A percentile compares a stretch with the other conserved stretches of the same genome.
These are phyloP conservation scores for Vulpes vulpes DNA, from an alignment of 2,113 vertebrate genomes.

Conservation along the genomic window DNA sequence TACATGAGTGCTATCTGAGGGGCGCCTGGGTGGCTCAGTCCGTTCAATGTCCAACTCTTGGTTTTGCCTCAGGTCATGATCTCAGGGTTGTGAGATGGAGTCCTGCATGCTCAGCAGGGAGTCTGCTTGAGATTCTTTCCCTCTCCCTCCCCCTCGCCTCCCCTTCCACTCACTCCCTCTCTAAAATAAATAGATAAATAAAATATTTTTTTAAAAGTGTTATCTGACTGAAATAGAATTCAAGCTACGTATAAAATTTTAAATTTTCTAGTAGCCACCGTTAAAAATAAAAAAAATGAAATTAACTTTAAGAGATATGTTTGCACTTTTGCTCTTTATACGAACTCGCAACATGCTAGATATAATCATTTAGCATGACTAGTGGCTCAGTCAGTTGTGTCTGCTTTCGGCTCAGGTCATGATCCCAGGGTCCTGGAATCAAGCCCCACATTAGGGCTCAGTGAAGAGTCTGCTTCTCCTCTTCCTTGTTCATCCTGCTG, in stretches of 20 bases:
- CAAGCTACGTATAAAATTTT: neutral
- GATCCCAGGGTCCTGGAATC: too few relatives aligned
- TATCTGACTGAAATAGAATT: neutral
- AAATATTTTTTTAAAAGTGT: neutral
- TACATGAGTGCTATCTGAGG: neutral
- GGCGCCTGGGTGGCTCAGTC: neutral
- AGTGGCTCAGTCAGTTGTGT: too few relatives aligned
- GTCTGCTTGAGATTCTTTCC: neutral
- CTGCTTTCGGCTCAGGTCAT: too few relatives aligned
- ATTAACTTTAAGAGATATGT: neutral
- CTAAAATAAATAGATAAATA: neutral
- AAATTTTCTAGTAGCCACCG: neutral
- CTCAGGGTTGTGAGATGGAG: neutral
- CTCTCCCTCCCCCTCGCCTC: neutral
- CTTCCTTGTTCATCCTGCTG: too few relatives aligned
- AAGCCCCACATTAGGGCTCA: too few relatives aligned
- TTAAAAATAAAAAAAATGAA: neutral
- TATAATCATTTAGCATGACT: neutral
- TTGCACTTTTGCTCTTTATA: neutral
- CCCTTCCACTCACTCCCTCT: neutral
- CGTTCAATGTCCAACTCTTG: rapidly evolving
- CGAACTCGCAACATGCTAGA: neutral
- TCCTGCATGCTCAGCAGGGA: neutral
- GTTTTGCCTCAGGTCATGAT: neutral
- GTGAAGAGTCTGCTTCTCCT: too few relatives aligned